These are phyloP conservation scores for Microplitis deprimator DNA, from an alignment of 2,888 invertebrate genomes.

Conservation along the genomic window DNA sequence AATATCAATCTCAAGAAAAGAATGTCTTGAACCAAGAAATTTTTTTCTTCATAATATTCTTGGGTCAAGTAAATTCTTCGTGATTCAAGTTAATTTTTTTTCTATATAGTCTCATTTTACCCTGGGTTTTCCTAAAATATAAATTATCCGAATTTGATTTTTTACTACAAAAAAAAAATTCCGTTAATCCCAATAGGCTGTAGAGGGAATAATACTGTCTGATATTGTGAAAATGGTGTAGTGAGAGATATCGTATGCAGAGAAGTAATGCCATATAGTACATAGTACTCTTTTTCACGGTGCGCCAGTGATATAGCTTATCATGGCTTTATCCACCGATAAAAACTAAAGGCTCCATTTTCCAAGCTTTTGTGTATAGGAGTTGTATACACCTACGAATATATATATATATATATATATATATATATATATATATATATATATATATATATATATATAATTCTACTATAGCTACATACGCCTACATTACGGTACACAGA, in stretches of 20 bases:
- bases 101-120: too few species aligned
- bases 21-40: too few species aligned
- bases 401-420: too few species aligned
- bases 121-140: too few species aligned
- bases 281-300: slow-evolving; percentile 46
- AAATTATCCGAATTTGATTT: neutral
- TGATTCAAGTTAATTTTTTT: too few species aligned
- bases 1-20: too few species aligned
- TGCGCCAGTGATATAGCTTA: slow-evolving; percentile 64
- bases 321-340: slow-evolving; percentile 68
- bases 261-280: neutral
- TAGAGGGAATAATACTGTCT: neutral
- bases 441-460: too few species aligned
- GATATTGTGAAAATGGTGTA: neutral
- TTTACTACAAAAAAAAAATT: too few species aligned
- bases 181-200: too few species aligned
- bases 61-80: too few species aligned
- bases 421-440: too few species aligned
- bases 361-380: slow-evolving; percentile 61
- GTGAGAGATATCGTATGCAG: neutral
- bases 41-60: too few species aligned
- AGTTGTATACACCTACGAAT: slow-evolving; percentile 47
- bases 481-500: slow-evolving; percentile 14
- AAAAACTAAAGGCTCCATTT: slow-evolving; percentile 69
- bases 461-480: slow-evolving; percentile 21